A percentile compares a stretch with the other conserved stretches of the same genome.
These are phyloP conservation scores for Phenganax marumi DNA, from an alignment of 92 coral and sea anemone genomes.

Conservation along the genomic window DNA sequence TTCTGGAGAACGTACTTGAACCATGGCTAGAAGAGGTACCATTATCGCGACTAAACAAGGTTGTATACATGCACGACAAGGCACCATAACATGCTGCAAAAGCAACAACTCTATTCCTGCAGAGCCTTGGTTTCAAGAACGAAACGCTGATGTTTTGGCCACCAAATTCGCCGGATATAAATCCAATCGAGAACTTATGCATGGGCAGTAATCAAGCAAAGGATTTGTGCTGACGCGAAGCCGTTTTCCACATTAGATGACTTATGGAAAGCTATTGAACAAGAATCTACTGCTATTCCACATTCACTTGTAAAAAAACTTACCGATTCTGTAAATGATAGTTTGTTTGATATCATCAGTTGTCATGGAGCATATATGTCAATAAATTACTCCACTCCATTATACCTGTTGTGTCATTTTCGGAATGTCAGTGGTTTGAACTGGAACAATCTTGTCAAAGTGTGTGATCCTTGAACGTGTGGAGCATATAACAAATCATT, in stretches of 20 bases:
- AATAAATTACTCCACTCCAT: not conserved
- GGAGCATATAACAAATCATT: not conserved
- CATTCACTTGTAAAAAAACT: not conserved
- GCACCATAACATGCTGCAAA: too few relatives aligned
- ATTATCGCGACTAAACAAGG: not conserved
- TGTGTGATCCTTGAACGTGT: not conserved
- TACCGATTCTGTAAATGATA: not conserved
- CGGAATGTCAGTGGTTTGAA: not conserved
- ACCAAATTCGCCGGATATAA: too few relatives aligned
- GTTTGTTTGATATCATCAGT: not conserved
- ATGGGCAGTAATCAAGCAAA: too few relatives aligned
- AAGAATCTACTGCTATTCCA: not conserved
- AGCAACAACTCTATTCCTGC: not conserved
- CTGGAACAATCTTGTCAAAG: too few relatives aligned
- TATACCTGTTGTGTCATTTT: not conserved
- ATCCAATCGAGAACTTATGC: too few relatives aligned
- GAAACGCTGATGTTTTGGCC: not conserved
- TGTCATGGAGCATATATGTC: not conserved
- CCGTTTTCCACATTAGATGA: too few relatives aligned
- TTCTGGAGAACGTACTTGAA: not conserved
- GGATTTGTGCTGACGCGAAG: too few relatives aligned
- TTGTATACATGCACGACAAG: not conserved
- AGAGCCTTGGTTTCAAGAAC: slow-evolving; percentile 4
- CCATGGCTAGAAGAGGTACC: slow-evolving; percentile 3
- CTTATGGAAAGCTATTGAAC: too few relatives aligned